phyloP scores from a whole-genome alignment of 2,113 vertebrate species.

The Datnioides undecimradiatus region DNA sequence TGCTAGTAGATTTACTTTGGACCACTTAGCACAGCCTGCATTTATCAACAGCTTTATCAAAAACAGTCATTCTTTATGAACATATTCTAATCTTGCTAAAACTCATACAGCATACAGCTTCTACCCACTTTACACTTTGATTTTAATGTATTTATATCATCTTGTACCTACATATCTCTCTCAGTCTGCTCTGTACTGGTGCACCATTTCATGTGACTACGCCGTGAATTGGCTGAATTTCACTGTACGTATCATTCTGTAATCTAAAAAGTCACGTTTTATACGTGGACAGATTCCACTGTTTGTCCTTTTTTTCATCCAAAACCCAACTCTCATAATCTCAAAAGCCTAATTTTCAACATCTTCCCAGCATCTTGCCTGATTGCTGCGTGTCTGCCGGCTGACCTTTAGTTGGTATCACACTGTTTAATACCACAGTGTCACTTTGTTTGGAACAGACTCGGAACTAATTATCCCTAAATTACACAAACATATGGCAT shows the following conservation, averaged over 20 bases:
- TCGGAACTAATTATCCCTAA: constrained; percentile 57
- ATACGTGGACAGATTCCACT: background rate
- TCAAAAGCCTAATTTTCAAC: background rate
- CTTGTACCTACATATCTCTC: no score
- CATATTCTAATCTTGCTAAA: background rate
- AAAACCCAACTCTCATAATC: background rate
- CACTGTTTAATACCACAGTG: constrained; percentile 21
- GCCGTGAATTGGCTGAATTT: background rate
- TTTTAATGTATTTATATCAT: no score
- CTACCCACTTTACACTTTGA: no score
- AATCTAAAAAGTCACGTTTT: background rate
- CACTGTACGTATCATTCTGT: background rate
- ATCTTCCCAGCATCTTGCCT: constrained; percentile 11
- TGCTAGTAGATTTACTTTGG: background rate
- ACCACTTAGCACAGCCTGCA: no score
- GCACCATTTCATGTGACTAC: background rate
- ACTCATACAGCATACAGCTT: no score
- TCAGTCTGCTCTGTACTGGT: background rate
- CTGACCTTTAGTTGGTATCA: constrained; percentile 47
- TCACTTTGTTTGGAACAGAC: constrained; percentile 56
- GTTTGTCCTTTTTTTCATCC: background rate
- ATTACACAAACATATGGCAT: constrained; percentile 65
- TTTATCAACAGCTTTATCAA: background rate
- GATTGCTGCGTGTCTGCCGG: background rate
- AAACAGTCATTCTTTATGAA: background rate